A percentile compares a stretch with the other conserved stretches of the same genome.
Evolutionary conservation across 1,140 invertebrate species (phyloP).

Genomic region (Papilio xuthus): DNA sequence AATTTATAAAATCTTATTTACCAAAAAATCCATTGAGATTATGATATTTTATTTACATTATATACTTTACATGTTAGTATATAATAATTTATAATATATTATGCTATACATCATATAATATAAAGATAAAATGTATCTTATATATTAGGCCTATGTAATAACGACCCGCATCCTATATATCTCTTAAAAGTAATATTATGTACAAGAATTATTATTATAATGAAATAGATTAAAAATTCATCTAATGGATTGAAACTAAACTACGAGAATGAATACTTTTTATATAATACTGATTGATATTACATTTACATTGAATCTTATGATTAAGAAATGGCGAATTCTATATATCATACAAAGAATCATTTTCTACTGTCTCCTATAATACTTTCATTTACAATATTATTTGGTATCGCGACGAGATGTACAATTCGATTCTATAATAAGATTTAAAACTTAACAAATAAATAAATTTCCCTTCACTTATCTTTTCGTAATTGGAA

Average conservation of each 20-base stretch:
- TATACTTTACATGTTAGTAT: background rate
- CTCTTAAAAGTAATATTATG: background rate
- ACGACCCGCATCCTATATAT: constrained; percentile 17
- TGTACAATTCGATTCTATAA: background rate
- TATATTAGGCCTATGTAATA: constrained; percentile 31
- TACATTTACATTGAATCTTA: constrained; percentile 2
- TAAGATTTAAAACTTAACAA: background rate
- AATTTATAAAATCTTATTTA: too few species aligned
- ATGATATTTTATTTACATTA: too few species aligned
- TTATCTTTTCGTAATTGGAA: background rate
- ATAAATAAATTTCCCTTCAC: background rate
- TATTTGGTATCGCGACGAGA: constrained; percentile 22
- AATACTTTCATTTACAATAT: background rate
- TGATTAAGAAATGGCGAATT: background rate
- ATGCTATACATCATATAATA: background rate
- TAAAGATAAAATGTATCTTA: constrained; percentile 11
- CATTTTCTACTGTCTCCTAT: background rate
- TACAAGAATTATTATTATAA: constrained; percentile 7
- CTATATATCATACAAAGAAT: constrained; percentile 8
- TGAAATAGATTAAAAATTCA: background rate
- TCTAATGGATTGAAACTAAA: constrained; percentile 13
- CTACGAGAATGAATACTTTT: constrained; percentile 16
- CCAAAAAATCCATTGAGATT: too few species aligned
- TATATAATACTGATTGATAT: constrained; percentile 27
- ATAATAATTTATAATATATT: background rate